Evolutionary conservation across 2,888 invertebrate genomes (phyloP).

Genomic region (Sarcophaga carnaria): DNA sequence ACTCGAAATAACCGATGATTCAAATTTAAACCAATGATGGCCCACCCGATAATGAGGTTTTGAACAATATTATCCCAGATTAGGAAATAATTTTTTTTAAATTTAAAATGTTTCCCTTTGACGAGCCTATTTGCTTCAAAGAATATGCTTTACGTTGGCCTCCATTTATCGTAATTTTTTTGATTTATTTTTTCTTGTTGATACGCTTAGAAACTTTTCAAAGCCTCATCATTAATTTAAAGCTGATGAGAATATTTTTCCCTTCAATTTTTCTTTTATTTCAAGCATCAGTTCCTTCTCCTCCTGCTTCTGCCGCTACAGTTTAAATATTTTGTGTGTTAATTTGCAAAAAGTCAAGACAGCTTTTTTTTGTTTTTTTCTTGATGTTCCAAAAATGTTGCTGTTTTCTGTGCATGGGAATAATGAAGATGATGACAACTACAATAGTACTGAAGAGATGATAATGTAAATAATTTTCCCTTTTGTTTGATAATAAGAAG

Average conservation of each 20-base stretch:
- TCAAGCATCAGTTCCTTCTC: background rate
- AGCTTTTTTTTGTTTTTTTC: background rate
- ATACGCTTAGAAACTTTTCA: slow-evolving; percentile 26
- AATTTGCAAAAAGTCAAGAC: slow-evolving; percentile 56
- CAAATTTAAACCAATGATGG: too few relatives aligned
- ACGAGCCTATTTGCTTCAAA: too few relatives aligned
- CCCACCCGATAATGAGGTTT: too few relatives aligned
- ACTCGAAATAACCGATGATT: too few relatives aligned
- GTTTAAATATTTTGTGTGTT: background rate
- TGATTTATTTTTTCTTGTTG: background rate
- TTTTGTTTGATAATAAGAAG: background rate
- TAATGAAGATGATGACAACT: slow-evolving; percentile 21
- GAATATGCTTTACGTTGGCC: too few relatives aligned
- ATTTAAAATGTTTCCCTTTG: too few relatives aligned
- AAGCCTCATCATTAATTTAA: slow-evolving; percentile 55
- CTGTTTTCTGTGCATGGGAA: slow-evolving; percentile 2
- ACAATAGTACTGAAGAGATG: background rate
- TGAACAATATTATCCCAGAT: too few relatives aligned
- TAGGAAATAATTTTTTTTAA: too few relatives aligned
- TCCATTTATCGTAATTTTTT: too few relatives aligned
- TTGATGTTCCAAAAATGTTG: slow-evolving; percentile 17
- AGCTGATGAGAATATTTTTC: slow-evolving; percentile 46
- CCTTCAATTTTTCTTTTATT: background rate
- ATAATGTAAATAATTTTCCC: background rate
- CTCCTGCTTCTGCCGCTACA: background rate